Conservation (phyloP, 2,797 vertebrate genomes). For the Argyrosomus regius region DNA sequence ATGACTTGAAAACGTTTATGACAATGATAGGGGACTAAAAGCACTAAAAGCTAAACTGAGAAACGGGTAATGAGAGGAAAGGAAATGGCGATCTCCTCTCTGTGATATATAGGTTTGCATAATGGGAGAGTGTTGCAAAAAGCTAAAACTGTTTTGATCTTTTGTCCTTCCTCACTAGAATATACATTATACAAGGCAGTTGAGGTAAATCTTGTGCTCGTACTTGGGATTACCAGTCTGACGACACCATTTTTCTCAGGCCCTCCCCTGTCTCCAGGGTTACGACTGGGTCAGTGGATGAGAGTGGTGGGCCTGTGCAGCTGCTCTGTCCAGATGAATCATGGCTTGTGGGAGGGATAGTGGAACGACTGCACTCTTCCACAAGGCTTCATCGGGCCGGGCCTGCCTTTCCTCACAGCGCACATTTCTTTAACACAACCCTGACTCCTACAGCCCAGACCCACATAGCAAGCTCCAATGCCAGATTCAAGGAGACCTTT, state of each 20-base stretch:
- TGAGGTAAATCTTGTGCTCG: constrained; percentile 76
- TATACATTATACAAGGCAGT: constrained; percentile 72
- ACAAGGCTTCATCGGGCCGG: constrained; percentile 68
- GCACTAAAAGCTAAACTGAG: constrained; percentile 45
- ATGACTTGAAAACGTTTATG: constrained; percentile 34
- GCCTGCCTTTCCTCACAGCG: constrained; percentile 86
- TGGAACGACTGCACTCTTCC: constrained; percentile 80
- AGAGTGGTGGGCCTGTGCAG: constrained; percentile 80
- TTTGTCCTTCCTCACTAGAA: constrained; percentile 61
- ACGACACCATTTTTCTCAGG: constrained; percentile 82
- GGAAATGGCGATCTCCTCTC: constrained; percentile 50
- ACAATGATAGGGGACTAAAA: constrained; percentile 39
- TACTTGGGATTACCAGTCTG: constrained; percentile 77
- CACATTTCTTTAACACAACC: constrained; percentile 68
- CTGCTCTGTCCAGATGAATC: constrained; percentile 83
- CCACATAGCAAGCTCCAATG: constrained; percentile 62
- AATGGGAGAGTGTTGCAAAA: constrained; percentile 63
- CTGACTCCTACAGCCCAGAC: constrained; percentile 71
- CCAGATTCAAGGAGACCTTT: constrained; percentile 80
- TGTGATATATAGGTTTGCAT: constrained; percentile 51
- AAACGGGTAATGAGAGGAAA: constrained; percentile 53
- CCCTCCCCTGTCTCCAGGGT: constrained; percentile 80
- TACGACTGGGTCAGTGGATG: constrained; percentile 81
- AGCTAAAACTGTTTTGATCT: constrained; percentile 73
- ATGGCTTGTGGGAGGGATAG: constrained; percentile 79